Conservation (phyloP, 37 sponge, comb jelly and placozoan genomes). For the Theonella swinhoei region DNA sequence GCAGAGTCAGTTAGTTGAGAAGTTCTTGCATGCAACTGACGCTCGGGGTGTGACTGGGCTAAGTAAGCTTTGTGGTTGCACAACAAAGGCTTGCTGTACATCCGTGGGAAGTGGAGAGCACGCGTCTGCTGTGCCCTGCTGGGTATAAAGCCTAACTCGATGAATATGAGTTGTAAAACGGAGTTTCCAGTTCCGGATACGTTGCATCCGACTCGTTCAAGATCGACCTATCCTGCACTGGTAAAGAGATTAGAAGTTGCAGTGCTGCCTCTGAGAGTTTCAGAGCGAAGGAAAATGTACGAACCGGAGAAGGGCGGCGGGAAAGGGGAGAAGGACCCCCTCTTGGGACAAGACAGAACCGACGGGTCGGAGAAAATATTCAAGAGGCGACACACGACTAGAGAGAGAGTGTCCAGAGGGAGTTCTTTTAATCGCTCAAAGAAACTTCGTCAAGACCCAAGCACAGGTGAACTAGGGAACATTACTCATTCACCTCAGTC, state of each 20-base stretch:
- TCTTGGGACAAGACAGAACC: background rate
- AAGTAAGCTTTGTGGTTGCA: too few species aligned
- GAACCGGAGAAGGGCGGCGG: constrained; percentile 13
- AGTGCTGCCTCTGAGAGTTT: background rate
- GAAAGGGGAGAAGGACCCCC: background rate
- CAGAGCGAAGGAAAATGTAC: constrained; percentile 50
- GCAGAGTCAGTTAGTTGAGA: too few species aligned
- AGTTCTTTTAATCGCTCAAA: constrained; percentile 19
- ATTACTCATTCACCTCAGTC: constrained; percentile 7
- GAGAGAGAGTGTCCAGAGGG: background rate
- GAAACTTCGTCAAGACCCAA: background rate
- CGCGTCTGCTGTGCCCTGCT: too few species aligned
- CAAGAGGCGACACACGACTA: background rate
- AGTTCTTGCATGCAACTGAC: too few species aligned
- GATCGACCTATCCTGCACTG: background rate
- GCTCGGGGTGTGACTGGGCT: too few species aligned
- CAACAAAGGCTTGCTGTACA: too few species aligned
- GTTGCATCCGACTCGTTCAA: background rate
- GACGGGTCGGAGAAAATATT: background rate
- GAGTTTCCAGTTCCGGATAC: background rate
- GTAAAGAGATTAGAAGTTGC: background rate
- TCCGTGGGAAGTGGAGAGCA: too few species aligned
- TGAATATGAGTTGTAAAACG: background rate
- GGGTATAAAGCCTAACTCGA: too few species aligned
- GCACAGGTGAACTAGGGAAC: background rate